These are phyloP conservation scores for Pleuronectes platessa DNA, from an alignment of 2,113 vertebrate species.

Conservation along the genomic window DNA sequence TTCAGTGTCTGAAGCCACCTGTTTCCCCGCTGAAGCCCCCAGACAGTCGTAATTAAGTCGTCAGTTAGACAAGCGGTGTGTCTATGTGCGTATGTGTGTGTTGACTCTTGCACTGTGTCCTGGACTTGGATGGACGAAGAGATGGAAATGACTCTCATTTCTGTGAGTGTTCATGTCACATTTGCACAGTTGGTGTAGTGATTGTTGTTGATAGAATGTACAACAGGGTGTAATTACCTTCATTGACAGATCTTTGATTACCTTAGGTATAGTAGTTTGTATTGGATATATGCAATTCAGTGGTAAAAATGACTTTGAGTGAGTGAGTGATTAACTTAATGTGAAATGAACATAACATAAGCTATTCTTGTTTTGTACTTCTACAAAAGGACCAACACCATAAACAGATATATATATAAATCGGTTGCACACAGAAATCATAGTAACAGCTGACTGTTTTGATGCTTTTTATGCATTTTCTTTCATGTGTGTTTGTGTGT, in stretches of 20 bases:
- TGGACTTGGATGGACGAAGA: neutral
- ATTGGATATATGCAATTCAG: neutral
- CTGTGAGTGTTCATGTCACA: neutral
- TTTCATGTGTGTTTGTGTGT: neutral
- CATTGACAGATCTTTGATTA: neutral
- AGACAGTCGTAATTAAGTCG: conserved; percentile 66
- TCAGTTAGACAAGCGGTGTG: conserved; percentile 15
- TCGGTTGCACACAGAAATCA: neutral
- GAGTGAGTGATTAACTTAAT: no score
- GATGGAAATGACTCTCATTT: neutral
- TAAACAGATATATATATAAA: neutral
- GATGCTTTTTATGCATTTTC: neutral
- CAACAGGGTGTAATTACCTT: neutral
- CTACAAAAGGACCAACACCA: no score
- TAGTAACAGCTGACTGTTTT: neutral
- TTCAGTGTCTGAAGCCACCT: conserved; percentile 36
- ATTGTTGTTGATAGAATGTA: no score
- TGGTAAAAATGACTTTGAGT: no score
- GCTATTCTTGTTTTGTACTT: neutral
- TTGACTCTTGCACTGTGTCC: neutral
- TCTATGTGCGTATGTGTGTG: conserved; percentile 18
- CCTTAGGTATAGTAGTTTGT: neutral
- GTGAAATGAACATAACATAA: no score
- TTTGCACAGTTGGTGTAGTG: neutral
- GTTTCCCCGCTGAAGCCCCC: conserved; percentile 51